A percentile compares a stretch with the other conserved stretches of the same genome.
These are phyloP conservation scores for Eupithecia subumbrata DNA, from an alignment of 2,888 invertebrate species.

Conservation along the genomic window DNA sequence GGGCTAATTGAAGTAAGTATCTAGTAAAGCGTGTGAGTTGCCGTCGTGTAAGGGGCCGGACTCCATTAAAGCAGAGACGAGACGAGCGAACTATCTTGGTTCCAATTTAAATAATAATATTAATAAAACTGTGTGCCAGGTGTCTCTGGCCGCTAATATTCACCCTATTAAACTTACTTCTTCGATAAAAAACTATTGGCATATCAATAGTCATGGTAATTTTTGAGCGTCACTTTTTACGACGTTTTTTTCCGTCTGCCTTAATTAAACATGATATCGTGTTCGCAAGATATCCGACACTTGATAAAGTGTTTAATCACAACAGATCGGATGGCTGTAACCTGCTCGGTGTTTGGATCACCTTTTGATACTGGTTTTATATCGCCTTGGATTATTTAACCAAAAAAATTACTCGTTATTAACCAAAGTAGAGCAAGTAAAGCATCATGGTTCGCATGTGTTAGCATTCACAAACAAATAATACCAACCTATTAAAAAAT, in stretches of 20 bases:
- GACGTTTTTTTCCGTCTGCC: constrained; percentile 13
- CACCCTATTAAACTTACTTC: background rate
- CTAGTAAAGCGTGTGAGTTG: no score
- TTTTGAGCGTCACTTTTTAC: background rate
- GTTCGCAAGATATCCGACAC: constrained; percentile 14
- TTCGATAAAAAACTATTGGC: background rate
- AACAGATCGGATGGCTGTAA: background rate
- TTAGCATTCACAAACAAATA: no score
- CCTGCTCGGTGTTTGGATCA: background rate
- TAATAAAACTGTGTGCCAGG: background rate
- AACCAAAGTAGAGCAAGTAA: background rate
- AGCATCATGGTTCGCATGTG: background rate
- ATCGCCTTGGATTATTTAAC: background rate
- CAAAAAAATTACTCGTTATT: background rate
- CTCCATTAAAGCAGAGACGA: no score
- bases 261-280: constrained; percentile 12
- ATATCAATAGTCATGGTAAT: background rate
- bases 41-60: no score
- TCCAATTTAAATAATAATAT: background rate
- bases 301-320: constrained; percentile 12
- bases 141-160: background rate
- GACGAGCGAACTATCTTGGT: background rate
- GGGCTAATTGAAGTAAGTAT: no score
- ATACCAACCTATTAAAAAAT: no score
- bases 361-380: background rate